Percentiles rank a stretch among this genome's conserved stretches.
These are phyloP conservation scores for Cydia fagiglandana DNA, from an alignment of 1,140 invertebrate genomes.

Conservation along the genomic window DNA sequence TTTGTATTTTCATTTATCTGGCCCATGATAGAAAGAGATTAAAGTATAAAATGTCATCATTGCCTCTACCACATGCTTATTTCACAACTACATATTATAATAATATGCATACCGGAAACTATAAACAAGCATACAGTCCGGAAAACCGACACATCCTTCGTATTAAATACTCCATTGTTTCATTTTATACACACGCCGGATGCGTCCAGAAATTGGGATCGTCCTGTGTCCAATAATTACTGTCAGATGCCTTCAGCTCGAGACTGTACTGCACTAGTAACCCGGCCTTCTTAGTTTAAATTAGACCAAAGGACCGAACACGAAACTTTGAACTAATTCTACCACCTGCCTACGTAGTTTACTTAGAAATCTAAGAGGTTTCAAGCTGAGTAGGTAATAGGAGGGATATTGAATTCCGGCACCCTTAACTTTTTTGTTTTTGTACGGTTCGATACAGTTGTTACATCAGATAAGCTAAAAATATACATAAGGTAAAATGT, in stretches of 20 bases:
- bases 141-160: constrained; percentile 33
- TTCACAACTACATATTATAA: neutral
- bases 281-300: neutral
- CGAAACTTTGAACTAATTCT: neutral
- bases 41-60: neutral
- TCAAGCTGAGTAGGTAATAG: neutral
- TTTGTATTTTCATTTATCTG: too few relatives aligned
- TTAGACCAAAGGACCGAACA: constrained; percentile 8
- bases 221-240: constrained; percentile 31
- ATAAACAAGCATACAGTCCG: constrained; percentile 28
- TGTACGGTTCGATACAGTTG: too few relatives aligned
- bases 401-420: neutral
- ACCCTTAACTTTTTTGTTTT: neutral
- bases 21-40: too few relatives aligned
- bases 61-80: neutral
- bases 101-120: constrained; percentile 28
- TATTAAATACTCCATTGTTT: constrained; percentile 37
- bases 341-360: neutral
- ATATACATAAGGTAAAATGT: too few relatives aligned
- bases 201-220: constrained; percentile 34
- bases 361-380: neutral
- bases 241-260: neutral
- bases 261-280: neutral
- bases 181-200: constrained; percentile 2
- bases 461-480: too few relatives aligned